Percentiles rank a stretch among this genome's conserved stretches.
These are phyloP conservation scores for Meghimatium bilineatum DNA, from an alignment of 2,888 invertebrate species.

Conservation along the genomic window DNA sequence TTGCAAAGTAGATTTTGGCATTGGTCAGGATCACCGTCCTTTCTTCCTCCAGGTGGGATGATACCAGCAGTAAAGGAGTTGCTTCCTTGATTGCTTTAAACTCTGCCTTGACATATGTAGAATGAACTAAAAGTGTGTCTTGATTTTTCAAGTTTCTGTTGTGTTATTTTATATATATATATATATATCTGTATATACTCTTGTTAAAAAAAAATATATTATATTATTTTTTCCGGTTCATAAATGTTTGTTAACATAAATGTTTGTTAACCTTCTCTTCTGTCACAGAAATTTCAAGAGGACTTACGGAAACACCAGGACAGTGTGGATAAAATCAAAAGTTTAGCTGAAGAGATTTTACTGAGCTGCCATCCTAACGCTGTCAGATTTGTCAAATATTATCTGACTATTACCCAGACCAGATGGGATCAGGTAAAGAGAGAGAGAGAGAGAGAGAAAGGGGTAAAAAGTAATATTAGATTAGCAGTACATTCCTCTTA, in stretches of 20 bases:
- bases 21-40: no score
- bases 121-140: no score
- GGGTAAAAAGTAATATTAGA: no score
- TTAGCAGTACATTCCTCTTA: no score
- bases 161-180: not conserved
- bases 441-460: not conserved
- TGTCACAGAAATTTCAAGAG: constrained; percentile 74
- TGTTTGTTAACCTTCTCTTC: no score
- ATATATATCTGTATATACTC: no score
- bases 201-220: not conserved
- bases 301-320: constrained; percentile 73
- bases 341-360: constrained; percentile 74
- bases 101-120: no score
- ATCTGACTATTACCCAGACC: constrained; percentile 76
- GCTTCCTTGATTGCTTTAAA: no score
- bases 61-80: no score
- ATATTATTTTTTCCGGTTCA: no score
- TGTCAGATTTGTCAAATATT: constrained; percentile 76
- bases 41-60: no score
- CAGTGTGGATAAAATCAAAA: constrained; percentile 73
- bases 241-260: not conserved
- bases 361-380: constrained; percentile 76
- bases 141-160: constrained; percentile 3
- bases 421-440: constrained; percentile 74
- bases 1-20: no score